A percentile compares a stretch with the other conserved stretches of the same genome.
phyloP scores from a whole-genome alignment of 1,140 invertebrate species.

The Drosophila burlai region DNA sequence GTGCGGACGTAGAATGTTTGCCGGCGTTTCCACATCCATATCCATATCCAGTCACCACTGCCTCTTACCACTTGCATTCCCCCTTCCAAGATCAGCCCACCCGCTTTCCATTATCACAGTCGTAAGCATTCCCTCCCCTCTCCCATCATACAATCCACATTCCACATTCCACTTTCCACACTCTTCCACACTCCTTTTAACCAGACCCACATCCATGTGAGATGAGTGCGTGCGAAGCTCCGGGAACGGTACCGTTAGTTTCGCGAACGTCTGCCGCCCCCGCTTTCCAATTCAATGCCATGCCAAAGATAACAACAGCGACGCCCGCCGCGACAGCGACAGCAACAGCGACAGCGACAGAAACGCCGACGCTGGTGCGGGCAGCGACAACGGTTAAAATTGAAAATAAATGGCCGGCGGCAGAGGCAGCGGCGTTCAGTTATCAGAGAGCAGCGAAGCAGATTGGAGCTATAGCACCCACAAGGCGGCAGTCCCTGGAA shows the following conservation, averaged over 20 bases:
- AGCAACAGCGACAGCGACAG: constrained; percentile 19
- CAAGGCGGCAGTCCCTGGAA: not conserved
- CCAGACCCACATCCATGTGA: constrained; percentile 21
- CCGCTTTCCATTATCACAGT: not conserved
- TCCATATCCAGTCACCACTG: constrained; percentile 1
- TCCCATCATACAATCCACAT: no score
- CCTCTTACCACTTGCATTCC: not conserved
- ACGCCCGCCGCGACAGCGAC: constrained; percentile 31
- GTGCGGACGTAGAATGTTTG: constrained; percentile 65
- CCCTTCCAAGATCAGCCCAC: not conserved
- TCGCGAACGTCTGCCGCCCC: constrained; percentile 57
- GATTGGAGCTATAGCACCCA: constrained; percentile 28
- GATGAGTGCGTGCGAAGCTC: constrained; percentile 46
- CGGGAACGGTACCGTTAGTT: constrained; percentile 44
- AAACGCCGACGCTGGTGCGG: constrained; percentile 15
- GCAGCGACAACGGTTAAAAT: constrained; percentile 67
- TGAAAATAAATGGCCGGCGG: constrained; percentile 80
- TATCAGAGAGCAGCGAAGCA: constrained; percentile 79
- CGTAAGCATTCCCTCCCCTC: not conserved
- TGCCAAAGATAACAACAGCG: constrained; percentile 74
- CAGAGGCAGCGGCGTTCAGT: constrained; percentile 77
- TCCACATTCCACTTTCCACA: not conserved
- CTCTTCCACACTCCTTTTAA: not conserved
- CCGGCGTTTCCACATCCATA: constrained; percentile 11
- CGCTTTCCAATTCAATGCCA: constrained; percentile 49